Conservation (phyloP, 2,797 vertebrate genomes). For the Synanceia verrucosa region DNA sequence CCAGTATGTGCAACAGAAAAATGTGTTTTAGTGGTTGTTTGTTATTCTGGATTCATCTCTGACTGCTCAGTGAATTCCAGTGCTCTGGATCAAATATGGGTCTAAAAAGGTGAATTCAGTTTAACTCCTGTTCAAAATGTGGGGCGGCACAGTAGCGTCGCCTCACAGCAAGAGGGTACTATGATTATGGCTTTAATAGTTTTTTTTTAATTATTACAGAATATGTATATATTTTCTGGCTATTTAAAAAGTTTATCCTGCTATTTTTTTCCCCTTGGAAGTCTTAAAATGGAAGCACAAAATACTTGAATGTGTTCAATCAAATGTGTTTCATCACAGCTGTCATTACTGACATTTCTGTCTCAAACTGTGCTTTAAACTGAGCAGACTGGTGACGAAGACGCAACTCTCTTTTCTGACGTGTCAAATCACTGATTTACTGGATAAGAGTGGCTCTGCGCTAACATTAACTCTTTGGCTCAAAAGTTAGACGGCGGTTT, state of each 20-base stretch:
- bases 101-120: too few relatives aligned
- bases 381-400: constrained; percentile 15
- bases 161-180: background rate
- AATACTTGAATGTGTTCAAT: background rate
- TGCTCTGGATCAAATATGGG: too few relatives aligned
- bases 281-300: background rate
- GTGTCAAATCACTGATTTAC: constrained; percentile 30
- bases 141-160: too few relatives aligned
- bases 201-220: too few relatives aligned
- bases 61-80: too few relatives aligned
- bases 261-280: background rate
- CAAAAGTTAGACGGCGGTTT: constrained; percentile 7
- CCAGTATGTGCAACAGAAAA: too few relatives aligned
- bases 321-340: constrained; percentile 4
- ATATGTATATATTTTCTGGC: too few relatives aligned
- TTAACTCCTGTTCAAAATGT: too few relatives aligned
- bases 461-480: constrained; percentile 24
- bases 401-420: constrained; percentile 8
- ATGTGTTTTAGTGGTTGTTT: too few relatives aligned
- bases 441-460: background rate
- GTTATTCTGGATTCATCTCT: too few relatives aligned
- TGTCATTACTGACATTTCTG: constrained; percentile 31
- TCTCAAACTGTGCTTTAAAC: constrained; percentile 24
- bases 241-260: background rate
- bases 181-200: background rate